Percentiles rank a stretch among this genome's conserved stretches.
Conservation (phyloP, 2,797 vertebrate genomes). For the Crenichthys baileyi region DNA sequence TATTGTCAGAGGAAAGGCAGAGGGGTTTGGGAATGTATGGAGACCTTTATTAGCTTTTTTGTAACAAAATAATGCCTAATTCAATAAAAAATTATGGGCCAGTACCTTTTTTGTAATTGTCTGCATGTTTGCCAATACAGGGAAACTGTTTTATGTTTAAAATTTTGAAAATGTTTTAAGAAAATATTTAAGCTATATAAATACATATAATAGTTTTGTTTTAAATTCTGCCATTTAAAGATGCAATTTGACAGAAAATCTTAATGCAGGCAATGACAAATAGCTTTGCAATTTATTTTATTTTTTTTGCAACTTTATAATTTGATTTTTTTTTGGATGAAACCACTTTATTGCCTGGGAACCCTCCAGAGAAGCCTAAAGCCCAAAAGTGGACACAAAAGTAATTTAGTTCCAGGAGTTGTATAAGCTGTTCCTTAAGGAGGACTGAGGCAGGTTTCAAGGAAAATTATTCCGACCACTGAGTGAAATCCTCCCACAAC, state of each 20-base stretch:
- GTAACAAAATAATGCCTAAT: not conserved
- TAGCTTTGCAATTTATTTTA: not conserved
- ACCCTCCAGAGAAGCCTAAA: constrained; percentile 10
- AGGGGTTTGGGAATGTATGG: not conserved
- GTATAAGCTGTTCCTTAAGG: constrained; percentile 32
- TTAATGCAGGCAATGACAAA: too few relatives aligned
- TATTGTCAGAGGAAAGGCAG: not conserved
- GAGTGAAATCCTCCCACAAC: constrained; percentile 47
- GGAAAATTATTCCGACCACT: constrained; percentile 37
- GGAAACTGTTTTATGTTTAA: not conserved
- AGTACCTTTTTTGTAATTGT: not conserved
- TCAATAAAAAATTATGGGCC: not conserved
- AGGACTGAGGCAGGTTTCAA: constrained; percentile 30
- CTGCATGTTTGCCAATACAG: not conserved
- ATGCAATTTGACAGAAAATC: not conserved
- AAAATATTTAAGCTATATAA: not conserved
- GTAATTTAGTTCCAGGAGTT: constrained; percentile 41
- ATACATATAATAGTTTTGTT: not conserved
- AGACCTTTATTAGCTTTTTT: not conserved
- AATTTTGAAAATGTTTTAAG: not conserved
- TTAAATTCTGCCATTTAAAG: not conserved
- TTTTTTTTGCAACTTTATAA: not conserved
- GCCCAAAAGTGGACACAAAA: constrained; percentile 41
- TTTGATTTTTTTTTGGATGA: not conserved
- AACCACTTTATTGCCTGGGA: constrained; percentile 39